Evolutionary conservation across 2,113 vertebrate species (phyloP), one percentile per base, ranked within the genome.

Genomic region (Pelecanoides urinatrix): DNA sequence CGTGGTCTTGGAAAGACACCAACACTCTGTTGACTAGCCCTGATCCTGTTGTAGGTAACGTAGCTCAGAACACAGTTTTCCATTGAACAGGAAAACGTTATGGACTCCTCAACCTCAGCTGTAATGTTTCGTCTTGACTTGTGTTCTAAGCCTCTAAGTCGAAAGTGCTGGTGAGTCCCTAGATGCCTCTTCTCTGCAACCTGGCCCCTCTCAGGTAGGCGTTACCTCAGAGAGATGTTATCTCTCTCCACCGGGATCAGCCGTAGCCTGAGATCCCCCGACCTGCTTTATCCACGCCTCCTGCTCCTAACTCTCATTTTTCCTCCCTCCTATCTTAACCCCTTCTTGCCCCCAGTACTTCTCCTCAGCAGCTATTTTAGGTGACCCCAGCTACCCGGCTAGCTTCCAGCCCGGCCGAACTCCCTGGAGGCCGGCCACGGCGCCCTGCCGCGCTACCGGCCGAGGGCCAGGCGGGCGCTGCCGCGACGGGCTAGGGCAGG

Each of bases 181-280:
- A 40, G 19, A 0, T 1, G 42, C 10, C 67, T 11, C 14, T 23
- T 22, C 52, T 10, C 47, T 10, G 49, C 47, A 2, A 4, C 42
- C 20, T 0, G 56, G 11, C 67, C 45, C 17, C 42, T 10, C 32
- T 36, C 7, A 4, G 63, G 38, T 30, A 7, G n/a, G 27, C 3
- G 2, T 3, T 21, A 19, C 49, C 52, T 56, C 66, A 34, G 30
- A 4, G 40, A 20, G 5, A 1, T 6, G 10, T 2, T 16, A 2
- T 5, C 30, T 38, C n/a, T 25, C 63, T 45, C 50, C 65, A 30
- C 10, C 18, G 49, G 0, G 0, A 36, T 3, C 40, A 27, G 23
- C 40, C 13, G 16, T 4, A 40, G 40, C 63, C 80, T 14, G 23
- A 19, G 11, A 22, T 10, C 32, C 49, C 40, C 34, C 10, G 3